phyloP scores from a whole-genome alignment of 1,140 invertebrate species.

The Zaprionus gabonicus region DNA sequence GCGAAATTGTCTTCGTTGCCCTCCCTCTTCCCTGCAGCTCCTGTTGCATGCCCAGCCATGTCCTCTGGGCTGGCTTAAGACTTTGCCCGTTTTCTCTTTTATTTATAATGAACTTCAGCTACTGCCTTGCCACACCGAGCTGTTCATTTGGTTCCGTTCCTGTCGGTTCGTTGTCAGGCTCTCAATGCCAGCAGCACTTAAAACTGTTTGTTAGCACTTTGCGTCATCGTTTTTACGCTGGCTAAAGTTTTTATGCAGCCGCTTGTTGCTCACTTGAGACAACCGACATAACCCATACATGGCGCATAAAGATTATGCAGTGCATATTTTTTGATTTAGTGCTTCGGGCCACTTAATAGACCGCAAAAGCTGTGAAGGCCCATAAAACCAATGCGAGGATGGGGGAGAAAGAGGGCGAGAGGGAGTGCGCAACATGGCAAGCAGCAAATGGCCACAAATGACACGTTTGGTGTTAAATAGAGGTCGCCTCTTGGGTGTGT shows the following conservation, averaged over 20 bases:
- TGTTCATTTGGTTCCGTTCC: constrained; percentile 11
- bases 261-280: constrained; percentile 72
- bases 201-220: constrained; percentile 55
- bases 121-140: constrained; percentile 6
- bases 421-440: constrained; percentile 27
- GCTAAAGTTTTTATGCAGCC: constrained; percentile 33
- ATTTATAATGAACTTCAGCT: constrained; percentile 71
- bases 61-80: constrained; percentile 9
- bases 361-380: constrained; percentile 72
- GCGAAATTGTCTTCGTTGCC: neutral
- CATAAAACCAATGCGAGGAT: constrained; percentile 47
- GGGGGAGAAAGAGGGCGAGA: neutral
- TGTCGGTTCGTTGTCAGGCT: neutral
- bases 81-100: constrained; percentile 35
- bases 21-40: constrained; percentile 1
- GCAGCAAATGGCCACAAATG: constrained; percentile 78
- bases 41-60: constrained; percentile 63
- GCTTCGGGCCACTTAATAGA: constrained; percentile 75
- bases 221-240: constrained; percentile 35
- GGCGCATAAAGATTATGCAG: constrained; percentile 70
- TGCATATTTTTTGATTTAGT: constrained; percentile 71
- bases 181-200: constrained; percentile 16
- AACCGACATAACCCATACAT: constrained; percentile 54
- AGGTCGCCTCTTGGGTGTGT: constrained; percentile 56
- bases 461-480: constrained; percentile 82